Evolutionary conservation across 1,140 invertebrate genomes (phyloP).

Genomic region (Lasioglossum baleicum): DNA sequence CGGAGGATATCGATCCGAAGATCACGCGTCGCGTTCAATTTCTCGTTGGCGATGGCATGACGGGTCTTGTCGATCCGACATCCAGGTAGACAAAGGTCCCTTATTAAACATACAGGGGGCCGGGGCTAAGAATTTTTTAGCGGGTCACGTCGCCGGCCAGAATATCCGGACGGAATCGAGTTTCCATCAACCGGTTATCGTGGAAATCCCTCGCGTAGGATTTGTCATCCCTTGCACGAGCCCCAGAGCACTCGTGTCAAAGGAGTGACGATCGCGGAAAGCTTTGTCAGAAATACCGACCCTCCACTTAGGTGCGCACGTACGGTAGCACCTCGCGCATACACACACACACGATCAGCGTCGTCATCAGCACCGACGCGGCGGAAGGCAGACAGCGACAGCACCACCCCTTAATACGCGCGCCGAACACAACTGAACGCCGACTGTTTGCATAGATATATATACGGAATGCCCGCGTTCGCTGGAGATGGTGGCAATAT

Average conservation of each 20-base stretch:
- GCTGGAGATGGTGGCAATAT: conserved; percentile 76
- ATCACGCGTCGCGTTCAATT: neutral
- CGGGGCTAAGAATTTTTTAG: conserved; percentile 38
- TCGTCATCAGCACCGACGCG: no score
- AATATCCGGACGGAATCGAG: conserved; percentile 48
- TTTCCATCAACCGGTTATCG: conserved; percentile 48
- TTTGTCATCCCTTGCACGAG: conserved; percentile 51
- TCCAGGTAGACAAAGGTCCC: conserved; percentile 17
- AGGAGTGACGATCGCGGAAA: conserved; percentile 66
- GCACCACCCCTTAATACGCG: neutral
- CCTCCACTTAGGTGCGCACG: conserved; percentile 64
- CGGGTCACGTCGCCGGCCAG: neutral
- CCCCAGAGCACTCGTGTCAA: conserved; percentile 60
- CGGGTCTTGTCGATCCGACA: neutral
- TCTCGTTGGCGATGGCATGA: neutral
- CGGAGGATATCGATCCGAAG: neutral
- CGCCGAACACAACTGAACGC: no score
- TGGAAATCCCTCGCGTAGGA: conserved; percentile 56
- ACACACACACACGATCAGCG: neutral
- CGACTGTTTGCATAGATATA: conserved; percentile 17
- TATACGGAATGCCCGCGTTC: conserved; percentile 59
- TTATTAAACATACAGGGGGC: conserved; percentile 38
- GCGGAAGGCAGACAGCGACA: neutral
- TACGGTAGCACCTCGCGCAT: conserved; percentile 16
- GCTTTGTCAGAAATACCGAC: conserved; percentile 69